These are phyloP conservation scores for Buceros bicornis DNA, from an alignment of 2,797 vertebrate species.

Conservation along the genomic window DNA sequence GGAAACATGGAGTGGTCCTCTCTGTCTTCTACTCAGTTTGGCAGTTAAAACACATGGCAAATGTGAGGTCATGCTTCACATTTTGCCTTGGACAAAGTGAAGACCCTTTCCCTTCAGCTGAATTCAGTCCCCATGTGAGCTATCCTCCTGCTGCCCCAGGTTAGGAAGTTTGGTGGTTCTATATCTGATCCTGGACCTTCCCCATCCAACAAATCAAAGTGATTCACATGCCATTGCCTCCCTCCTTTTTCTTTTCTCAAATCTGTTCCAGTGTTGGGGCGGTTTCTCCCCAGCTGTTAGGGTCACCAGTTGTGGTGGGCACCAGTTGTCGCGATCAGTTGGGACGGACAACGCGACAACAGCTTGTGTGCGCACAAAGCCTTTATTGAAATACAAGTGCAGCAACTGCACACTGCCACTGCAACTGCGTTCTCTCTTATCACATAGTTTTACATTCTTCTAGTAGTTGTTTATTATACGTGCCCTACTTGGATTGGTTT, in stretches of 20 bases:
- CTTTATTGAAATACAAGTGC: no score
- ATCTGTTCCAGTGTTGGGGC: not conserved
- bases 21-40: not conserved
- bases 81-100: not conserved
- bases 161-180: not conserved
- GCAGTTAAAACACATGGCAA: not conserved
- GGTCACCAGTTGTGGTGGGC: no score
- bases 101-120: not conserved
- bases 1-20: not conserved
- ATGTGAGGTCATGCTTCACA: fast-evolving
- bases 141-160: not conserved
- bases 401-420: no score
- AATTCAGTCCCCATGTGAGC: not conserved
- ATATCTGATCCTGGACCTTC: not conserved
- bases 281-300: no score
- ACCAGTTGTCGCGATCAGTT: no score
- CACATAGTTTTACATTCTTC: no score
- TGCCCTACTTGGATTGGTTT: no score
- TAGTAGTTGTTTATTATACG: no score
- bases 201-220: not conserved
- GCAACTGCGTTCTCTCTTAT: no score
- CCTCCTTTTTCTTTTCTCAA: not conserved
- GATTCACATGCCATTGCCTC: not conserved
- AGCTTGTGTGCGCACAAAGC: no score
- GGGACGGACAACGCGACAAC: no score